Evolutionary conservation across 1,140 invertebrate genomes (phyloP), one percentile per base, ranked within the genome.

Genomic region (Trichonephila clavipes): DNA sequence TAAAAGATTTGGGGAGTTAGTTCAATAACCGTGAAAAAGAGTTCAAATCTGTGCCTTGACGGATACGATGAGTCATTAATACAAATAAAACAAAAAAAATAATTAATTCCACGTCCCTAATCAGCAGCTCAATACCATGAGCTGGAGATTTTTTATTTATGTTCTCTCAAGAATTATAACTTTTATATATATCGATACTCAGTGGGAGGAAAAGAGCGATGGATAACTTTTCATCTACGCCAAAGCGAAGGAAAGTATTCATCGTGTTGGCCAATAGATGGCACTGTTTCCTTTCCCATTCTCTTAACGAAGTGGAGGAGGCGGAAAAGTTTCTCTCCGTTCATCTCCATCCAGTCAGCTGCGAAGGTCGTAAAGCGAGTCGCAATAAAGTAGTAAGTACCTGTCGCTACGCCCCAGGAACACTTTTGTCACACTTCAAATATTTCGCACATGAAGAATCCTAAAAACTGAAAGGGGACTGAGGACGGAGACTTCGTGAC

Each of bases 301-400:
- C 51, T 51, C 24, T 19, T 44, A 72, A 90, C 40, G n/a, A 61
- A 85, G 81, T 64, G 58, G 16, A 16, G 77, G 34, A 58, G 81
- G 61, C 40, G 59, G 61, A n/a, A 40, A 72, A 72, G 59, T n/a
- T 88, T 69, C 64, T 58, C 44, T 34, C 34, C 83, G 51, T 51
- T 86, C 21, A 40, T 59, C 88, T 90, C 59, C 88, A 64, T 90
- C 90, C 90, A 91, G 90, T 91, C 90, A 91, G 90, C 90, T 91
- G 90, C 90, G 61, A 91, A 85, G 90, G 90, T 91, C 90, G 90
- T 91, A 91, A 91, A 91, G 90, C 8, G 90, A 83, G 90, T 83
- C 90, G 90, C 90, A 91, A 91, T 91, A 91, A 91, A 91, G 77
- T 85, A 77, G 77, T 91, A 91, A 91, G 90, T 91, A 91, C 90